A percentile compares a stretch with the other conserved stretches of the same genome.
Evolutionary conservation across 2,797 vertebrate genomes (phyloP).

Genomic region (Eulemur mongoz): DNA sequence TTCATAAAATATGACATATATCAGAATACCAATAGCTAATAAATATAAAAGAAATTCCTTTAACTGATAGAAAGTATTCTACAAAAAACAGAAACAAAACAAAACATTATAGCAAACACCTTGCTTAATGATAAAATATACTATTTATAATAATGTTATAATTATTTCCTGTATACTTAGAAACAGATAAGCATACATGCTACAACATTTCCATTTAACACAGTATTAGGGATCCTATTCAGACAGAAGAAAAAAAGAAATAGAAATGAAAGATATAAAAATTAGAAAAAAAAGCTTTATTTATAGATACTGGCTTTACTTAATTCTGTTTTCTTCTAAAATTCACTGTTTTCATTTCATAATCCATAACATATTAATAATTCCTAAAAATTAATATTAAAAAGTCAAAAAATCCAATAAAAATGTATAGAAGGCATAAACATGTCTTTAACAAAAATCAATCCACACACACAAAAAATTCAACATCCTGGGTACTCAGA

Average conservation of each 20-base stretch:
- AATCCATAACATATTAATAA: background rate
- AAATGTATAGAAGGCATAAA: background rate
- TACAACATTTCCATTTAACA: background rate
- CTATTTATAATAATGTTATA: background rate
- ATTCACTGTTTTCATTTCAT: background rate
- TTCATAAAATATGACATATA: background rate
- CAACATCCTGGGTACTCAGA: background rate
- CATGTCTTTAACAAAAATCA: background rate
- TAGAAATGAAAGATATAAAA: background rate
- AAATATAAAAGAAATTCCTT: background rate
- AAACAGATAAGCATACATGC: background rate
- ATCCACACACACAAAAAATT: background rate
- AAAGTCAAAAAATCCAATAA: background rate
- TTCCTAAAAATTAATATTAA: background rate
- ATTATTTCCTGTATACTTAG: background rate
- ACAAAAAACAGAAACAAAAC: background rate
- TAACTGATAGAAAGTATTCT: background rate
- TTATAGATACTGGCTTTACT: background rate
- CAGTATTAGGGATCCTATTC: background rate
- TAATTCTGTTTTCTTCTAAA: background rate
- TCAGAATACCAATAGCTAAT: background rate
- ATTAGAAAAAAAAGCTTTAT: background rate
- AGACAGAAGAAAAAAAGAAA: background rate
- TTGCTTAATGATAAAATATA: background rate
- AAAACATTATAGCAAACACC: background rate